Evolutionary conservation across 1,140 invertebrate species (phyloP).

Genomic region (Paraescarpia echinospica): DNA sequence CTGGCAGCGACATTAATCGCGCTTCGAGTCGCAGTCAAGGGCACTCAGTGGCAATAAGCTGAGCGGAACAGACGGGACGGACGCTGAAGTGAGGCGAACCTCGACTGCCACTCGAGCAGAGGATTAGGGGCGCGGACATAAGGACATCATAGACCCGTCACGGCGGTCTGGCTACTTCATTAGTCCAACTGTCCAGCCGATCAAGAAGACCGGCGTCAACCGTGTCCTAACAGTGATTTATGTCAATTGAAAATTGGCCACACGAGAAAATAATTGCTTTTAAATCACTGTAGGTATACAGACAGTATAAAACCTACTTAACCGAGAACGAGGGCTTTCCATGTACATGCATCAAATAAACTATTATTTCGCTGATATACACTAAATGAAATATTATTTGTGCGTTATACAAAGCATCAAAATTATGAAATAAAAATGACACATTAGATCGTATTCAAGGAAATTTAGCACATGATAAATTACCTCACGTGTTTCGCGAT

Average conservation of each 20-base stretch:
- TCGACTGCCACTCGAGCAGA: background rate
- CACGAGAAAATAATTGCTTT: background rate
- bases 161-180: background rate
- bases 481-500: background rate
- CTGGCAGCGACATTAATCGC: background rate
- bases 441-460: no score
- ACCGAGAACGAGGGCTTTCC: background rate
- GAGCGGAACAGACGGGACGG: background rate
- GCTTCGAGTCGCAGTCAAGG: background rate
- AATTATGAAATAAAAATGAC: background rate
- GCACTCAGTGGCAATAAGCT: background rate
- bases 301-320: background rate
- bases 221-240: background rate
- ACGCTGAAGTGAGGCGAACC: background rate
- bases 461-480: no score
- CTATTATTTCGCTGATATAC: background rate
- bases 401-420: background rate
- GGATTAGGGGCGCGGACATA: background rate
- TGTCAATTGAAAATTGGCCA: background rate
- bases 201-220: background rate
- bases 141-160: background rate
- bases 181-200: background rate
- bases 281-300: background rate
- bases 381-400: background rate
- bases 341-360: background rate